phyloP scores from a whole-genome alignment of 2,888 invertebrate genomes.

The Drosophila silvestris region DNA sequence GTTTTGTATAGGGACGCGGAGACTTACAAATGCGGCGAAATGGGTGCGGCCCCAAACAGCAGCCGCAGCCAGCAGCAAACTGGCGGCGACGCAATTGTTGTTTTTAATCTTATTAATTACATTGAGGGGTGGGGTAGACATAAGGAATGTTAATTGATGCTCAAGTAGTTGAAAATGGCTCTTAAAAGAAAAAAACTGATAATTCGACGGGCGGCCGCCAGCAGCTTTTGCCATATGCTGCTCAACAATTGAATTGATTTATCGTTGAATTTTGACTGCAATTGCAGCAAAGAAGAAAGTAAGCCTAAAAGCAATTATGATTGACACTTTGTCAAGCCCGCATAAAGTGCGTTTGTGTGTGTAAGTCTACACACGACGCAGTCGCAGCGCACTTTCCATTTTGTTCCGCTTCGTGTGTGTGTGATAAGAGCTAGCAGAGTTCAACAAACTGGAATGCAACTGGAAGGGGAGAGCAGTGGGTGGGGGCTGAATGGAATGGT shows the following conservation, averaged over 20 bases:
- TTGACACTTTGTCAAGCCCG: slow-evolving; percentile 68
- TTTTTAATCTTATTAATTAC: slow-evolving; percentile 81
- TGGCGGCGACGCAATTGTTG: slow-evolving; percentile 70
- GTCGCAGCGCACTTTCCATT: slow-evolving; percentile 69
- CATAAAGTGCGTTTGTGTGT: slow-evolving; percentile 12
- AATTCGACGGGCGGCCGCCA: slow-evolving; percentile 40
- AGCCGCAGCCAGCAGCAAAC: slow-evolving; percentile 35
- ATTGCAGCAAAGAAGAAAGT: slow-evolving; percentile 51
- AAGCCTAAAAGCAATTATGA: slow-evolving; percentile 67
- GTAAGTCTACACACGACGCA: slow-evolving; percentile 21
- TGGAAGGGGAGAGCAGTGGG: neutral
- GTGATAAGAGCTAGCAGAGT: slow-evolving; percentile 66
- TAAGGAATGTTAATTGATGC: slow-evolving; percentile 73
- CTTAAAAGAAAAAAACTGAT: slow-evolving; percentile 31
- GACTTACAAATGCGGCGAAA: slow-evolving; percentile 34
- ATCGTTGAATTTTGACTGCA: slow-evolving; percentile 52
- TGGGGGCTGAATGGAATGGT: neutral
- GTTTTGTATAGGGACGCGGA: slow-evolving; percentile 35
- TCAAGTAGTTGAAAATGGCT: slow-evolving; percentile 49
- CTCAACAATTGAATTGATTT: slow-evolving; percentile 60
- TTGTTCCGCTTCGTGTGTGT: slow-evolving; percentile 49
- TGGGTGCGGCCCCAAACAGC: slow-evolving; percentile 72
- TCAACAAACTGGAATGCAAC: slow-evolving; percentile 68
- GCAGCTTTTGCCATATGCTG: slow-evolving; percentile 63
- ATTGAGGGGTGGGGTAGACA: slow-evolving; percentile 31